A percentile compares a stretch with the other conserved stretches of the same genome.
Conservation (phyloP, 2,888 invertebrate species). For the Maniola hyperantus region DNA sequence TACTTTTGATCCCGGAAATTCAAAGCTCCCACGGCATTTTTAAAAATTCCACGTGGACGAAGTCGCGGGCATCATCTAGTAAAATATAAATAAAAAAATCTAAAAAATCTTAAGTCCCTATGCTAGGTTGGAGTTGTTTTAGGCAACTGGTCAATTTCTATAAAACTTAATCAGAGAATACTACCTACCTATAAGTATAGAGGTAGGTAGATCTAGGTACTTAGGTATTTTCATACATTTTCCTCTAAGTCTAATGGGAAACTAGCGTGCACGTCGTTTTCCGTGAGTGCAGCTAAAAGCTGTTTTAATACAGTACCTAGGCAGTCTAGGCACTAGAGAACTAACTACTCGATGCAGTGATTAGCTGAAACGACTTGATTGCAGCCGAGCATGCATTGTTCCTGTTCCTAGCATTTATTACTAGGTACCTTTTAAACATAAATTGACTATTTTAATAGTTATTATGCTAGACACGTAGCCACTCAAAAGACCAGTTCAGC, state of each 20-base stretch:
- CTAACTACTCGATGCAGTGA: constrained; percentile 30
- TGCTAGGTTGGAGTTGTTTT: too few species aligned
- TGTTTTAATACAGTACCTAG: constrained; percentile 26
- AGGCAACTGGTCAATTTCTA: too few species aligned
- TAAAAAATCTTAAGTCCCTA: too few species aligned
- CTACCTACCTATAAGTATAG: too few species aligned
- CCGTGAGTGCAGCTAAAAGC: constrained; percentile 28
- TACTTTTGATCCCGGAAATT: too few species aligned
- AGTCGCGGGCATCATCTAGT: too few species aligned
- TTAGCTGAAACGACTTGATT: constrained; percentile 39
- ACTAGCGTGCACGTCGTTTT: constrained; percentile 27
- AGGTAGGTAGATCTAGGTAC: not conserved
- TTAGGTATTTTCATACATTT: constrained; percentile 7
- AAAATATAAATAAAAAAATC: too few species aligned
- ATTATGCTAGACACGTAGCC: not conserved
- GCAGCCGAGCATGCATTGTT: constrained; percentile 39
- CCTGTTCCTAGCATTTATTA: constrained; percentile 12
- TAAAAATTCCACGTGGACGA: too few species aligned
- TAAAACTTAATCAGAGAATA: too few species aligned
- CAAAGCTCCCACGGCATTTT: too few species aligned
- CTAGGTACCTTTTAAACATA: not conserved
- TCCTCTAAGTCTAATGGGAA: constrained; percentile 23
- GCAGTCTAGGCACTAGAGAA: constrained; percentile 8
- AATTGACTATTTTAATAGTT: constrained; percentile 4
- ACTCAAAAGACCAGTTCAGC: too few species aligned